Evolutionary conservation across 2,888 invertebrate genomes (phyloP).

Genomic region (Trichopria drosophilae): DNA sequence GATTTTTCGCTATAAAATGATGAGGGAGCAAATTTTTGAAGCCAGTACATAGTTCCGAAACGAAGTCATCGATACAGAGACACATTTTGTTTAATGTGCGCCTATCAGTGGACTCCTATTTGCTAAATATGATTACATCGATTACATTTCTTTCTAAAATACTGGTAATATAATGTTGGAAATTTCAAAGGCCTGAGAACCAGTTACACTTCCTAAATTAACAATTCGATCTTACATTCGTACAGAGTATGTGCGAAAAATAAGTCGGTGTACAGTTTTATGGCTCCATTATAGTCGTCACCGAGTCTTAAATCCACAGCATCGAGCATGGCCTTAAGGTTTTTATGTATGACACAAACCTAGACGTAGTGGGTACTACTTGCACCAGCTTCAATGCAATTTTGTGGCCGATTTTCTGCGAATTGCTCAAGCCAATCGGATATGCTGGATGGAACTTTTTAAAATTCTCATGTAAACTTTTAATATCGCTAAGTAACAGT

Average conservation of each 20-base stretch:
- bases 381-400: no score
- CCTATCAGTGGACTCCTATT: slow-evolving; percentile 6
- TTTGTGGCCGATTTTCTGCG: no score
- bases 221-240: not conserved
- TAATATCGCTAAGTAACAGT: no score
- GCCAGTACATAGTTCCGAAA: not conserved
- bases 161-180: slow-evolving; percentile 10
- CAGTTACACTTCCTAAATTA: slow-evolving; percentile 7
- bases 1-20: slow-evolving; percentile 7
- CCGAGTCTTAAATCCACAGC: no score
- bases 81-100: slow-evolving; percentile 5
- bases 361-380: no score
- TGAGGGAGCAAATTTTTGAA: slow-evolving; percentile 10
- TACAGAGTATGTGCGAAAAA: no score
- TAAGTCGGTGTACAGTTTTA: no score
- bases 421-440: no score
- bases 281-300: no score
- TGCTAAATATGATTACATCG: no score
- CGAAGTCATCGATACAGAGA: slow-evolving; percentile 5
- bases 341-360: slow-evolving; percentile 12
- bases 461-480: no score
- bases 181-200: slow-evolving; percentile 8
- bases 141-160: no score
- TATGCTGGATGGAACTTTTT: slow-evolving; percentile 2
- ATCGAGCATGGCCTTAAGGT: slow-evolving; percentile 11